Evolutionary conservation across 2,888 invertebrate genomes (phyloP).

Genomic region (Drosophila cracens): DNA sequence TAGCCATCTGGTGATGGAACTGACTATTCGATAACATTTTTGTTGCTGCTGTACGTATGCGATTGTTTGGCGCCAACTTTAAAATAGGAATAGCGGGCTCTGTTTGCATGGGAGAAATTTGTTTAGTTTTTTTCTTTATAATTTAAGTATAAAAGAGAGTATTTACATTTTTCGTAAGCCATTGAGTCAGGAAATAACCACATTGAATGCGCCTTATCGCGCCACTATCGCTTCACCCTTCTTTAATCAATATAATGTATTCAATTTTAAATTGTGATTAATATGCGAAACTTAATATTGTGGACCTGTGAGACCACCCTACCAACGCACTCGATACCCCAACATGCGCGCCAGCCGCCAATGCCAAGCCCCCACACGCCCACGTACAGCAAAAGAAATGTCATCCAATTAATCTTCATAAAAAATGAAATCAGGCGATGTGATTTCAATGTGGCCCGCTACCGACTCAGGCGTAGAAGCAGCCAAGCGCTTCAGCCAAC

Average conservation of each 20-base stretch:
- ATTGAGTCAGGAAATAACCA: not conserved
- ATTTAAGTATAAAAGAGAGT: not conserved
- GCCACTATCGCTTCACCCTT: constrained; percentile 21
- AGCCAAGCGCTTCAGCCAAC: constrained; percentile 45
- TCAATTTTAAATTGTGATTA: constrained; percentile 75
- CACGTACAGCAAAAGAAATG: constrained; percentile 61
- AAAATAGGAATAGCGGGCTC: not conserved
- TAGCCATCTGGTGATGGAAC: constrained; percentile 17
- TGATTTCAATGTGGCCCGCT: constrained; percentile 58
- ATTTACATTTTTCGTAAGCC: not conserved
- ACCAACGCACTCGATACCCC: constrained; percentile 46
- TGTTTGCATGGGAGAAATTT: not conserved
- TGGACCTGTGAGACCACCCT: constrained; percentile 46
- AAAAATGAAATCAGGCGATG: constrained; percentile 71
- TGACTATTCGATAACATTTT: constrained; percentile 28
- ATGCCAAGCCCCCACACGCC: constrained; percentile 1
- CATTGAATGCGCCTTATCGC: constrained; percentile 7
- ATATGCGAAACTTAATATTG: constrained; percentile 69
- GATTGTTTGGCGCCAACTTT: constrained; percentile 19
- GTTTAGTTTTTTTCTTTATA: not conserved
- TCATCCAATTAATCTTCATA: constrained; percentile 78
- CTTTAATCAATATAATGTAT: constrained; percentile 65
- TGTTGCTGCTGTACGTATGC: not conserved
- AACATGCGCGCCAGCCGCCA: constrained; percentile 8
- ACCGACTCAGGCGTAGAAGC: constrained; percentile 48